Evolutionary conservation across 2,888 invertebrate species (phyloP), one percentile per base, ranked within the genome.

Genomic region (Calliopum simillimum): DNA sequence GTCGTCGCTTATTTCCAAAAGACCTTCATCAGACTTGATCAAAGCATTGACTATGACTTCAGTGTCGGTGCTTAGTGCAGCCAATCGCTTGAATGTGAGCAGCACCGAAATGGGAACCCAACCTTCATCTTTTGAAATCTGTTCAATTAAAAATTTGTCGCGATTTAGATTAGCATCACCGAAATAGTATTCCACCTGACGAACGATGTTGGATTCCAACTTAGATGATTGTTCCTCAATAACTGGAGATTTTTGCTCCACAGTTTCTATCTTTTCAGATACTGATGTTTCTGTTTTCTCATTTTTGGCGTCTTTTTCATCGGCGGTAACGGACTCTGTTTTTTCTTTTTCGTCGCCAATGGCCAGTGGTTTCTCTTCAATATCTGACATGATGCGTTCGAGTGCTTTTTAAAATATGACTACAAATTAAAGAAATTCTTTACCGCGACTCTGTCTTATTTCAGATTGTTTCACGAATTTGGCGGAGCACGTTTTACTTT

Each of bases 111-210:
- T 84, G 0, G 95, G 90, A 21, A 99, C 90, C 99, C 99, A 96
- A 3, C 95, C 98, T 67, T 97, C 94, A 76, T 96, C 94, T 74
- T 94, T 88, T 76, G 91, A 91, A 1, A 94, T 90, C 86, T 97
- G 93, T 73, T 94, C 94, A 78, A 92, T 90, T n/a, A 99, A 88
- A 84, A 98, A 99, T 86, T 94, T 97, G 84, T 99, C 99, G 71
- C 94, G 90, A 0, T 93, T 92, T 65, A 99, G 88, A 87, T 99
- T 99, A 5, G 93, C 89, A 85, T 99, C 96, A 63, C 99, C 97
- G 88, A 94, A 95, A 49, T 86, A 86, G 70, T 85, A 85, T 75
- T 86, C 86, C 8, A 92, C 87, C 85, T 93, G 93, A 5, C 89
- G 89, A 74, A 93, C 90, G 58, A 93, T 91, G 68, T 89, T 88